phyloP scores from a whole-genome alignment of 2,113 vertebrate genomes.

The Epinephelus fuscoguttatus region DNA sequence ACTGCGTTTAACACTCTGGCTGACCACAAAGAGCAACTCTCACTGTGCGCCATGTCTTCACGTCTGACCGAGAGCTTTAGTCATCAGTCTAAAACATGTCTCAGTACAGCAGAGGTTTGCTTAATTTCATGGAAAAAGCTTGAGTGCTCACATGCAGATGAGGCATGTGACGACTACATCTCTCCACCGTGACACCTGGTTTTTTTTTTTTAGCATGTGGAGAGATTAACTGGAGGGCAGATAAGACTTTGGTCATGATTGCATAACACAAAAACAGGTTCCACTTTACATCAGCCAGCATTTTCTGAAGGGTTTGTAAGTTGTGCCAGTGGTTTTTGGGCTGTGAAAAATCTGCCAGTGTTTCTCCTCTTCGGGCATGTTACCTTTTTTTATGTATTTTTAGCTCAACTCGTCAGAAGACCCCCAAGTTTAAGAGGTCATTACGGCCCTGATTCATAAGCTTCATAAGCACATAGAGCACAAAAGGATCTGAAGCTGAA shows the following conservation, averaged over 20 bases:
- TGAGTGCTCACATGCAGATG: not conserved
- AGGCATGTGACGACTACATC: not conserved
- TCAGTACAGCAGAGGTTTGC: not conserved
- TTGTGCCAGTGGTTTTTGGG: no score
- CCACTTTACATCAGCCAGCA: no score
- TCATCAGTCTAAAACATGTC: not conserved
- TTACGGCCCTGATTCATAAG: no score
- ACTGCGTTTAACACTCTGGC: slow-evolving; percentile 65
- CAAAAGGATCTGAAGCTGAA: no score
- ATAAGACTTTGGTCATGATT: not conserved
- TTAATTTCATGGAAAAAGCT: slow-evolving; percentile 14
- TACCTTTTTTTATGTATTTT: not conserved
- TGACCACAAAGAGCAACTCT: slow-evolving; percentile 61
- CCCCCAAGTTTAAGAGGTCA: no score
- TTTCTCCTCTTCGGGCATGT: not conserved
- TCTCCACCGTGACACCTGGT: not conserved
- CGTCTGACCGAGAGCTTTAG: slow-evolving; percentile 21
- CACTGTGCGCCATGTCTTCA: slow-evolving; percentile 4
- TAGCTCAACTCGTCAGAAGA: no score
- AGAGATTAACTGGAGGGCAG: not conserved
- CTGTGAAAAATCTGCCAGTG: no score
- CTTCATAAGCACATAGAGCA: no score
- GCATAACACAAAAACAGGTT: not conserved
- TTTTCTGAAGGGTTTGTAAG: not conserved
- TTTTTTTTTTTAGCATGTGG: not conserved